phyloP scores from a whole-genome alignment of 1,140 invertebrate species.

The Meteorus sp. region DNA sequence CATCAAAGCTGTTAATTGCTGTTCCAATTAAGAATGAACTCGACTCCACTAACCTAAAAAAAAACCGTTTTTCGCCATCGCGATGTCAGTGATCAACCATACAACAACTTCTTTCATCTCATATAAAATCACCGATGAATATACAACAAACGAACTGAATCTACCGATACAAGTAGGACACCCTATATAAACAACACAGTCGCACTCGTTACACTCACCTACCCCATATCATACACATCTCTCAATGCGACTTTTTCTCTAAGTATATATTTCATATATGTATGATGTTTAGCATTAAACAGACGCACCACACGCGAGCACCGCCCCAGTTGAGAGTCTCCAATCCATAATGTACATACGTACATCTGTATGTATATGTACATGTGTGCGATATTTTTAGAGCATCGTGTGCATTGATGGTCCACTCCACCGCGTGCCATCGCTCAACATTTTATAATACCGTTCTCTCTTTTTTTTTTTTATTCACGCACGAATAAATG shows the following conservation, averaged over 20 bases:
- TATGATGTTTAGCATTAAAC: constrained; percentile 11
- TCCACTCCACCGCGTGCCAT: constrained; percentile 10
- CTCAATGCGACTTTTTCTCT: too few species aligned
- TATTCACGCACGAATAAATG: constrained; percentile 16
- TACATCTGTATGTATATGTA: constrained; percentile 25
- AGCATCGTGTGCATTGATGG: constrained; percentile 25
- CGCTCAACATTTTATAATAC: background rate
- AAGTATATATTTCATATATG: background rate
- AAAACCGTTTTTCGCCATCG: too few species aligned
- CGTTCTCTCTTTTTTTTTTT: background rate
- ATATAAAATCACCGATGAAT: too few species aligned
- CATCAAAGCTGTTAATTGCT: too few species aligned
- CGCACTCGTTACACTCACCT: background rate
- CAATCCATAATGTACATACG: constrained; percentile 23
- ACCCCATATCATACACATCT: background rate
- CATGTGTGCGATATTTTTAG: constrained; percentile 45
- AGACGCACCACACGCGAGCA: constrained; percentile 32
- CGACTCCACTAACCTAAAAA: too few species aligned
- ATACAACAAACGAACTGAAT: too few species aligned
- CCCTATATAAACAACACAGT: too few species aligned
- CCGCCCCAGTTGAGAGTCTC: constrained; percentile 16
- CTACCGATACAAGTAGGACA: too few species aligned
- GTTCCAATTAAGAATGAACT: too few species aligned
- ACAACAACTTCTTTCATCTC: too few species aligned
- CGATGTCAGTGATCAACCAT: too few species aligned